A percentile compares a stretch with the other conserved stretches of the same genome.
phyloP scores from a whole-genome alignment of 2,888 invertebrate species.

The Drosophila fungiperda region DNA sequence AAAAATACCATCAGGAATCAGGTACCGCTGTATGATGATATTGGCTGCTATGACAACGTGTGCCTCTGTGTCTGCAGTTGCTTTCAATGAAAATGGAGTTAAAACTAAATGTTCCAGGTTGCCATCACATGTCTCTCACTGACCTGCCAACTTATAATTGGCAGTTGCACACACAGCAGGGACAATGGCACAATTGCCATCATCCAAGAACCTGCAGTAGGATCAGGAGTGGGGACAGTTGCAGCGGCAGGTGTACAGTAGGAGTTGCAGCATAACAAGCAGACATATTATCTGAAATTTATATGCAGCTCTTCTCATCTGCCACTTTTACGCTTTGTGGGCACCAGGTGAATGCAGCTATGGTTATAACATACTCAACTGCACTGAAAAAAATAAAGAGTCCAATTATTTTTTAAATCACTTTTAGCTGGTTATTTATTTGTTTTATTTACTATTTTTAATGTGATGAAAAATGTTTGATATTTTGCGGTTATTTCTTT shows the following conservation, averaged over 20 bases:
- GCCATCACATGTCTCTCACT: slow-evolving; percentile 4
- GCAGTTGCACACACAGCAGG: slow-evolving; percentile 45
- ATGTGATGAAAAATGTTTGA: not conserved
- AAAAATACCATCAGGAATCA: slow-evolving; percentile 22
- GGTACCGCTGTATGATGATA: slow-evolving; percentile 21
- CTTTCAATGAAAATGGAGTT: slow-evolving; percentile 55
- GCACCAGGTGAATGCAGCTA: slow-evolving; percentile 27
- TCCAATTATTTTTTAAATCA: no score
- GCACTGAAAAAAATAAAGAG: slow-evolving; percentile 23
- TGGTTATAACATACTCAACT: slow-evolving; percentile 13
- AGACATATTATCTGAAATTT: slow-evolving; percentile 41
- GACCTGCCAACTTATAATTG: slow-evolving; percentile 56
- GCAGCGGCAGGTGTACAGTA: slow-evolving; percentile 3
- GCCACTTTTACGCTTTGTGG: slow-evolving; percentile 43
- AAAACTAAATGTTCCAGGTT: slow-evolving; percentile 4
- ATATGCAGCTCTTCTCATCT: slow-evolving; percentile 52
- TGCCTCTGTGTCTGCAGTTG: slow-evolving; percentile 37
- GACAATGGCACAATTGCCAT: slow-evolving; percentile 38
- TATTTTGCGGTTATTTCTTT: not conserved
- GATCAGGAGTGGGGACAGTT: not conserved
- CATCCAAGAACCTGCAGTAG: slow-evolving; percentile 1
- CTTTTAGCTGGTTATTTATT: not conserved
- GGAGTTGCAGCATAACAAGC: slow-evolving; percentile 6
- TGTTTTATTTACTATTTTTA: not conserved
- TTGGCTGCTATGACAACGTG: slow-evolving; percentile 50